Base-by-base conservation (phyloP, 2,113 vertebrate genomes). In the Nyctibius bracteatus region DNA sequence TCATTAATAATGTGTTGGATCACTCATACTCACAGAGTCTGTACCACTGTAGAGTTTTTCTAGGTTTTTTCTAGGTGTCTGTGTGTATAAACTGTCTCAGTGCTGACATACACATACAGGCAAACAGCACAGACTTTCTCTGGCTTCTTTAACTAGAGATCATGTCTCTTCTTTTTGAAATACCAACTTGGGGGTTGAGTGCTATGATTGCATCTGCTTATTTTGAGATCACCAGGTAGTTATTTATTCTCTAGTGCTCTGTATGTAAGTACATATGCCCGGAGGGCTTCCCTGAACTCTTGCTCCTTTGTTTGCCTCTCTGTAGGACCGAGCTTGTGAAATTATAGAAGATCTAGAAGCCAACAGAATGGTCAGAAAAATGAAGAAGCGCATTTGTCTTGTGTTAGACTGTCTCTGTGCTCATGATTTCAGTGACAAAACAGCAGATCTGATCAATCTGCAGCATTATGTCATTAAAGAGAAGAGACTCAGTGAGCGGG, bases 391-490 rank as follows among this genome's bases (percentile, higher is more conserved):
- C 19, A 99, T 99, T 98, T 99, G 99, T 92, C 99, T 99, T 0
- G 99, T 99, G 94, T 98, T 99, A 10, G 99, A 99, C 98, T 99
- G 99, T 96, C 98, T 99, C 74, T 99, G 99, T 73, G 99, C 99
- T 20, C 99, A 99, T 0, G 99, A 99, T 97, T 99, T 99, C 97
- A 99, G 99, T 7, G 99, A 99, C 98, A 99, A 99, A 97, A 99
- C 99, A 0, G 99, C 99, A 2, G 99, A 99, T 97, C 98, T 99
- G 92, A 99, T 99, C 97, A 99, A 99, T 97, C 98, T 99, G 81
- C 99, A 99, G 98, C 99, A 99, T 97, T 99, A 99, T 4, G 99
- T 99, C 96, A 99, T 99, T 93, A 99, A 99, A 91, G 99, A 99
- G 98, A 99, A 99, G 96, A 96, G 99, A 23, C 98, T 99, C 28